Percentiles rank a stretch among this genome's conserved stretches.
Conservation (phyloP, 2,113 vertebrate genomes). For the Nerophis lumbriciformis region DNA sequence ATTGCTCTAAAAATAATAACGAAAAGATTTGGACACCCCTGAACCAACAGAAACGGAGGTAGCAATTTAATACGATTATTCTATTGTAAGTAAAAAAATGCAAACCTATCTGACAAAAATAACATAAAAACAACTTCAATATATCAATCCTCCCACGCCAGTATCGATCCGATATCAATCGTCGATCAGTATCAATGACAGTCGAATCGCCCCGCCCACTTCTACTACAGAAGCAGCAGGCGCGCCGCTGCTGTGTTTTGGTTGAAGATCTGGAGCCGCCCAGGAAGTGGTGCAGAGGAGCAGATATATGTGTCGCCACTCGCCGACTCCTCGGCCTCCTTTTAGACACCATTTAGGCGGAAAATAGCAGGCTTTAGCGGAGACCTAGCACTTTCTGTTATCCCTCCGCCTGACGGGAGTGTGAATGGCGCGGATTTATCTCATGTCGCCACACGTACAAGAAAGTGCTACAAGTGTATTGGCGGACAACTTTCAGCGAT, state of each 20-base stretch:
- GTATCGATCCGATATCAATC: no score
- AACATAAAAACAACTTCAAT: no score
- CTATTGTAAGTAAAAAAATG: no score
- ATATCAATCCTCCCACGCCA: no score
- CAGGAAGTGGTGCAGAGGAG: constrained; percentile 60
- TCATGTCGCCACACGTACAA: constrained; percentile 13
- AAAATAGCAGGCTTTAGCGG: background rate
- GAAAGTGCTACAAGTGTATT: constrained; percentile 13
- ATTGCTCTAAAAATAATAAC: no score
- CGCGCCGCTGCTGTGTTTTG: background rate
- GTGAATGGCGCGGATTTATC: constrained; percentile 56
- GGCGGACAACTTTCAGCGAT: background rate
- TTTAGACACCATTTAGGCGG: background rate
- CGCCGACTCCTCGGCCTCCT: background rate
- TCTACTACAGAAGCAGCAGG: no score
- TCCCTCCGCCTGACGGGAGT: constrained; percentile 9
- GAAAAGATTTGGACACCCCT: no score
- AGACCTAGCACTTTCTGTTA: background rate
- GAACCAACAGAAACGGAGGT: no score
- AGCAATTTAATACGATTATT: no score
- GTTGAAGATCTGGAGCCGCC: constrained; percentile 56
- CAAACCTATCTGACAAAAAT: no score
- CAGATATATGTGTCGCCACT: background rate
- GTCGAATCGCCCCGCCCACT: no score
- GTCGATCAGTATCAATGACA: no score